Conservation (phyloP, 2,797 vertebrate genomes). For the Danio choprae region DNA sequence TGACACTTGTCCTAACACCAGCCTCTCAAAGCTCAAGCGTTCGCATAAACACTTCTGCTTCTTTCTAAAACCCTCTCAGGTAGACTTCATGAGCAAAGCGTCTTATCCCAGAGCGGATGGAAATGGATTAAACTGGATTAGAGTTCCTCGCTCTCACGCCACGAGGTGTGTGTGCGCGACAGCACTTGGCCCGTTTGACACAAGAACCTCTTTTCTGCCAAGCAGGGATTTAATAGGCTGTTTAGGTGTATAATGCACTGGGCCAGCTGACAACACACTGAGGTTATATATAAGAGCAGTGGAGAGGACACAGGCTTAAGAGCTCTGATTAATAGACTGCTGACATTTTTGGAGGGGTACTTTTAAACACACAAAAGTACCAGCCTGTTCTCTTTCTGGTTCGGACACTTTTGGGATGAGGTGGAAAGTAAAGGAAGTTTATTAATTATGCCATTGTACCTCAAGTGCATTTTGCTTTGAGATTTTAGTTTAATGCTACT, state of each 20-base stretch:
- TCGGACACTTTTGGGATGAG: background rate
- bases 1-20: constrained; percentile 51
- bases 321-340: constrained; percentile 71
- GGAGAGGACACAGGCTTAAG: constrained; percentile 70
- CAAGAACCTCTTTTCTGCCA: constrained; percentile 66
- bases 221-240: constrained; percentile 73
- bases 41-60: constrained; percentile 49
- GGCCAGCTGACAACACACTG: constrained; percentile 66
- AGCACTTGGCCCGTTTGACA: constrained; percentile 71
- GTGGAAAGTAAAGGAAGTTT: background rate
- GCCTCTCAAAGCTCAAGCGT: constrained; percentile 28
- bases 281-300: constrained; percentile 66
- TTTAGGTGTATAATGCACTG: constrained; percentile 73
- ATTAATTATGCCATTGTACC: background rate
- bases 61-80: constrained; percentile 53
- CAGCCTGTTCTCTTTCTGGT: background rate
- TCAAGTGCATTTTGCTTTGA: background rate
- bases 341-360: constrained; percentile 62
- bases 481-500: background rate
- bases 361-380: background rate
- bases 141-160: constrained; percentile 50
- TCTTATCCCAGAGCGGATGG: constrained; percentile 58
- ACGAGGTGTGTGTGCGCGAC: constrained; percentile 54
- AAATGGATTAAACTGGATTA: constrained; percentile 64
- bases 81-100: constrained; percentile 58